These are phyloP conservation scores for Crepidodera aurea DNA, from an alignment of 2,888 invertebrate genomes.

Conservation along the genomic window DNA sequence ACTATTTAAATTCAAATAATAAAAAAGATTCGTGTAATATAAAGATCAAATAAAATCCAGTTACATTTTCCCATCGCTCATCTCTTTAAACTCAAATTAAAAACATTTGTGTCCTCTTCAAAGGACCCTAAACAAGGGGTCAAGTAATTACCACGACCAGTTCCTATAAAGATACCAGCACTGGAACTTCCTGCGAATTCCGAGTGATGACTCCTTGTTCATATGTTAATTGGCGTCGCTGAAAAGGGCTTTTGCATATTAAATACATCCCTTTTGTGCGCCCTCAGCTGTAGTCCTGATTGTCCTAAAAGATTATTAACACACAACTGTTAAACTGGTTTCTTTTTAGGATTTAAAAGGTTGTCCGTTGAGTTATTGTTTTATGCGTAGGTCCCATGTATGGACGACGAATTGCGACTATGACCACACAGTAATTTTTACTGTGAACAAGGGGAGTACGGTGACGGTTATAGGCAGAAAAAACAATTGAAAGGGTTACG, in stretches of 20 bases:
- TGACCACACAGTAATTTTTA: conserved; percentile 32
- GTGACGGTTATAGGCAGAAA: conserved; percentile 21
- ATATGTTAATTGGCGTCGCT: conserved; percentile 48
- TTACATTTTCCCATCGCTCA: neutral
- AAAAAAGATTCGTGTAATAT: too few relatives aligned
- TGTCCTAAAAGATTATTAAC: conserved; percentile 49
- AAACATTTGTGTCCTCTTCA: conserved; percentile 24
- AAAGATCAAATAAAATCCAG: neutral
- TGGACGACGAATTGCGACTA: conserved; percentile 22
- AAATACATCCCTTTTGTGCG: conserved; percentile 43
- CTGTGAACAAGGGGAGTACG: conserved; percentile 15
- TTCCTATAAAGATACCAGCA: conserved; percentile 21
- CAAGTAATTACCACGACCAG: conserved; percentile 26
- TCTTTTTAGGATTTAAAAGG: conserved; percentile 34
- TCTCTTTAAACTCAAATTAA: conserved; percentile 10
- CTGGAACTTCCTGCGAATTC: conserved; percentile 18
- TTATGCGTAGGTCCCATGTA: conserved; percentile 33
- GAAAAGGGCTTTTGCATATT: conserved; percentile 46
- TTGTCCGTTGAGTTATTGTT: conserved; percentile 41
- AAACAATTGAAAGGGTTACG: conserved; percentile 26
- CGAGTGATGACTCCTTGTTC: conserved; percentile 29
- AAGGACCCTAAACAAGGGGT: conserved; percentile 11
- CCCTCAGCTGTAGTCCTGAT: conserved; percentile 42
- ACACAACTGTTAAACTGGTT: conserved; percentile 50
- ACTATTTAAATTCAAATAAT: too few relatives aligned